Evolutionary conservation across 2,113 vertebrate genomes (phyloP), one percentile per base, ranked within the genome.

Genomic region (Halichoeres trimaculatus): DNA sequence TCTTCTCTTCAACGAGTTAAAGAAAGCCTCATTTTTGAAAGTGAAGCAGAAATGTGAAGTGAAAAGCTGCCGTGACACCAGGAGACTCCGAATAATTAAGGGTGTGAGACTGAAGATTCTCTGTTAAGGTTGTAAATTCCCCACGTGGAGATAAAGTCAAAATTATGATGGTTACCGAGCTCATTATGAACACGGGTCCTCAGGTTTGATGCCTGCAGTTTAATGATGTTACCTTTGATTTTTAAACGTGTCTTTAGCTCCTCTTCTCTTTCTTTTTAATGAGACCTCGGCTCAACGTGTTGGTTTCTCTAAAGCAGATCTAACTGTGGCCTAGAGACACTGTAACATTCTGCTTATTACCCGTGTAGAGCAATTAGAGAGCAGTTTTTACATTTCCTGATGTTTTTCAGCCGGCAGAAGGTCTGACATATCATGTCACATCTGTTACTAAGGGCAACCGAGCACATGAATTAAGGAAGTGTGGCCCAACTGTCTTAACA

Each of bases 171-270:
- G 38, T 40, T 40, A 40, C 38, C 9, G 12, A 6, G 41, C 4
- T 69, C 36, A 67, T 74, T 38, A 72, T 55, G 22, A 62, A 56
- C 59, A 41, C 22, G 7, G n/a, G 14, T 43, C 41, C 41, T 40
- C 38, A 40, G 38, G 38, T 40, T 40, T 40, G 12, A 40, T 40
- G 38, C 38, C 38, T 43, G 41, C 12, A 43, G 64, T 81, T 81
- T 84, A 78, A 81, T 62, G 45, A 73, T 35, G 59, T 14, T 75
- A 73, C 55, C 59, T 79, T 81, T 81, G 70, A 57, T 67, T 61
- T 13, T 22, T 11, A 35, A 73, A 74, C 34, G 14, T 66, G 34
- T 53, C 11, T 62, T 57, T 51, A 56, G 24, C 55, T 55, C 20
- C 40, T 52, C 22, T 38, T 47, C 40, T 5, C 30, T 78, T 40